A percentile compares a stretch with the other conserved stretches of the same genome.
Conservation (phyloP, 2,797 vertebrate species). For the Hozukius guyotensis region DNA sequence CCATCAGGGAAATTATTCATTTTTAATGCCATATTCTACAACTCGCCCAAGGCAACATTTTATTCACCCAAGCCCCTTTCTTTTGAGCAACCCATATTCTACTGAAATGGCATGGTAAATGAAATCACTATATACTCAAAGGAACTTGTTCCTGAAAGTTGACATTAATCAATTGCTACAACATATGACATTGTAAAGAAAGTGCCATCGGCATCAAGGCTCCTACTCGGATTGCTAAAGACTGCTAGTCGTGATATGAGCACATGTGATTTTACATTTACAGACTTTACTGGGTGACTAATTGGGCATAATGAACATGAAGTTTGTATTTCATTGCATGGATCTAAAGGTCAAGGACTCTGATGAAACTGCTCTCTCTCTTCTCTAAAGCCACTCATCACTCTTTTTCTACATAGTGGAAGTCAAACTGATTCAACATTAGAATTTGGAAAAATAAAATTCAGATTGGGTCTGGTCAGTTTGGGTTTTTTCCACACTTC, state of each 20-base stretch:
- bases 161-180: conserved; percentile 7
- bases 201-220: neutral
- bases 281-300: neutral
- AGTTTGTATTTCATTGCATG: conserved; percentile 17
- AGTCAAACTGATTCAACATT: neutral
- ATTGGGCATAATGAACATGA: neutral
- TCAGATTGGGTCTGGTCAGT: neutral
- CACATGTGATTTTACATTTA: neutral
- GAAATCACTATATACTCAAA: conserved; percentile 4
- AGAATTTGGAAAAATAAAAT: neutral
- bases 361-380: neutral
- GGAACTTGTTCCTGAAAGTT: conserved; percentile 14
- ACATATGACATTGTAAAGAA: conserved; percentile 7
- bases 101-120: conserved; percentile 26
- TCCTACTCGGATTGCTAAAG: neutral
- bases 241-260: neutral
- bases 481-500: neutral
- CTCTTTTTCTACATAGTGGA: neutral
- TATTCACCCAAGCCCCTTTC: conserved; percentile 20
- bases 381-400: neutral
- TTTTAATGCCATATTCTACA: conserved; percentile 46
- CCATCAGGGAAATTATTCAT: conserved; percentile 38
- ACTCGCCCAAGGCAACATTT: conserved; percentile 29
- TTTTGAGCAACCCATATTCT: conserved; percentile 23
- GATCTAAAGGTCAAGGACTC: conserved; percentile 10